Evolutionary conservation across 1,140 invertebrate species (phyloP).

Genomic region (Ceratosolen fusciceps): DNA sequence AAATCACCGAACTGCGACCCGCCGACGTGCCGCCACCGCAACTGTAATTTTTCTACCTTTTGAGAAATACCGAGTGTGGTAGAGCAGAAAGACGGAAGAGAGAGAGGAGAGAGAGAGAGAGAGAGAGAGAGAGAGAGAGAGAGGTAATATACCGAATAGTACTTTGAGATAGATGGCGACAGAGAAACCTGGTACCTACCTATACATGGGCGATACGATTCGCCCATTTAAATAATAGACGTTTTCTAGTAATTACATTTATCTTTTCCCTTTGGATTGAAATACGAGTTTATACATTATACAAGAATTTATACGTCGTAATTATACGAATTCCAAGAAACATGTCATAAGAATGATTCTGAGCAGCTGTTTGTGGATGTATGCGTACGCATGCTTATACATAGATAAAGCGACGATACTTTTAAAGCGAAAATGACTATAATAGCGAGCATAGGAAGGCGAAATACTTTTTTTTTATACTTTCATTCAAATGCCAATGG

Average conservation of each 20-base stretch:
- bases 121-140: neutral
- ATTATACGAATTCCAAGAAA: constrained; percentile 46
- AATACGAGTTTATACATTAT: constrained; percentile 47
- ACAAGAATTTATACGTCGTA: too few relatives aligned
- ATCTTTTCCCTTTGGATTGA: constrained; percentile 40
- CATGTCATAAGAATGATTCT: neutral
- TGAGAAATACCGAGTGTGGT: neutral
- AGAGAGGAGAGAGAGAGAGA: neutral
- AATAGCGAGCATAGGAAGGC: constrained; percentile 22
- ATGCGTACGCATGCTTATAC: neutral
- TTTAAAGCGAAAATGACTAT: constrained; percentile 45
- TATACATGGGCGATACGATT: constrained; percentile 9
- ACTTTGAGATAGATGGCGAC: neutral
- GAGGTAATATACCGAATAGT: neutral
- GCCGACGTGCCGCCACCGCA: constrained; percentile 36
- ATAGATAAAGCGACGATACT: neutral
- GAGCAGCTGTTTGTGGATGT: neutral
- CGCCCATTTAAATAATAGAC: constrained; percentile 27
- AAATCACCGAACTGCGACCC: constrained; percentile 41
- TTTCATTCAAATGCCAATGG: neutral
- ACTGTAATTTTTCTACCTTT: constrained; percentile 31
- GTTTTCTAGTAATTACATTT: constrained; percentile 40
- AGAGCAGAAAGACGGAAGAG: neutral
- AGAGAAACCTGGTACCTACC: neutral
- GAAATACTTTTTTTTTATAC: constrained; percentile 19